Conservation (phyloP, 2,888 invertebrate species). For the Diploptera punctata region DNA sequence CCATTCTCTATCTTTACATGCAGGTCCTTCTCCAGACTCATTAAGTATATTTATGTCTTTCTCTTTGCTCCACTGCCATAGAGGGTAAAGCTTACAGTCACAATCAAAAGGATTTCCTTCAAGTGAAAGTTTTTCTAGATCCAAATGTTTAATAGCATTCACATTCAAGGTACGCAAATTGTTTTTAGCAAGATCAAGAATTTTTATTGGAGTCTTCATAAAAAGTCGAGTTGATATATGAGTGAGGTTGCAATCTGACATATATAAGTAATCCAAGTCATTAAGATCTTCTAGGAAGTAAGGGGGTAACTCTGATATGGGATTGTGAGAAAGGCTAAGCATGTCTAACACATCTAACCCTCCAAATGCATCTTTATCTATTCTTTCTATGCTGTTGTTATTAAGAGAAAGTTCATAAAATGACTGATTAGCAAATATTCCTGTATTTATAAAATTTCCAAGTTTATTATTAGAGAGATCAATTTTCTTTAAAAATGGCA, state of each 20-base stretch:
- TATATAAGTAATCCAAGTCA: neutral
- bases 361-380: neutral
- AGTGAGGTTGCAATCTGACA: neutral
- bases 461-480: no score
- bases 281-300: neutral
- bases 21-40: neutral
- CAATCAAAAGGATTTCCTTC: neutral
- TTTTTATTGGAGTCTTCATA: neutral
- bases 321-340: neutral
- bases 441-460: no score
- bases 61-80: neutral
- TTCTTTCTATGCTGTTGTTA: neutral
- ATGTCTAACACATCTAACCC: neutral
- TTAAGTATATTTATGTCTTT: neutral
- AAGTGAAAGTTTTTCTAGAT: neutral
- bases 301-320: neutral
- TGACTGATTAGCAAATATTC: no score
- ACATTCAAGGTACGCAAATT: neutral
- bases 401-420: neutral
- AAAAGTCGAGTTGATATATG: neutral
- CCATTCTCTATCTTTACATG: neutral
- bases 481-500: no score
- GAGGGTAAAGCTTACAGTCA: neutral
- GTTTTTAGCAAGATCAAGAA: neutral
- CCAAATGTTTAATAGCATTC: neutral